Conservation (phyloP, 2,888 invertebrate genomes). For the Carcina quercana region DNA sequence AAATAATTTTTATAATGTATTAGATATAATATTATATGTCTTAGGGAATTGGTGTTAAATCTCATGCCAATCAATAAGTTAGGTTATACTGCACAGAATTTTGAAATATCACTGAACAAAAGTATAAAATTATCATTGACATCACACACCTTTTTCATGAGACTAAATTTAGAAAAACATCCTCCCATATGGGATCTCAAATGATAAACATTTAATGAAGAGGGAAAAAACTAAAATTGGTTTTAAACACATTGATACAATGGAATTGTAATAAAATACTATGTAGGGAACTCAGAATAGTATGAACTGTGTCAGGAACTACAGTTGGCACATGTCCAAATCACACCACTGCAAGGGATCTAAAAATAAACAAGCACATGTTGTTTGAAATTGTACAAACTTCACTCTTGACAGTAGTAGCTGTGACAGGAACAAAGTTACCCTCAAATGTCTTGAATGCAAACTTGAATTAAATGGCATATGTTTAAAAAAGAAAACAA, state of each 20-base stretch:
- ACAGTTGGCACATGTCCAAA: constrained; percentile 56
- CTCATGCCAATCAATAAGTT: too few species aligned
- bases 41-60: too few species aligned
- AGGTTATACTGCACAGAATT: too few species aligned
- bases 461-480: too few species aligned
- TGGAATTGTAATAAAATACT: constrained; percentile 1
- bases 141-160: constrained; percentile 54
- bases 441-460: too few species aligned
- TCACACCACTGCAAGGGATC: constrained; percentile 40
- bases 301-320: constrained; percentile 20
- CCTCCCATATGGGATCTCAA: constrained; percentile 51
- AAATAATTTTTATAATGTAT: too few species aligned
- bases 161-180: constrained; percentile 65
- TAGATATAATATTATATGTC: too few species aligned
- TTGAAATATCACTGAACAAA: constrained; percentile 1
- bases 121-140: constrained; percentile 3
- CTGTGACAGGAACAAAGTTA: neutral
- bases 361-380: constrained; percentile 52
- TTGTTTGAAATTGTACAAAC: constrained; percentile 38
- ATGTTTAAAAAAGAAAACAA: too few species aligned
- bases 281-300: constrained; percentile 9
- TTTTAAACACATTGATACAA: neutral
- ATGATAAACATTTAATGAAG: neutral
- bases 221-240: neutral
- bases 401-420: constrained; percentile 26